phyloP scores from a whole-genome alignment of 2,888 invertebrate species.

The Plagiodera versicolora region DNA sequence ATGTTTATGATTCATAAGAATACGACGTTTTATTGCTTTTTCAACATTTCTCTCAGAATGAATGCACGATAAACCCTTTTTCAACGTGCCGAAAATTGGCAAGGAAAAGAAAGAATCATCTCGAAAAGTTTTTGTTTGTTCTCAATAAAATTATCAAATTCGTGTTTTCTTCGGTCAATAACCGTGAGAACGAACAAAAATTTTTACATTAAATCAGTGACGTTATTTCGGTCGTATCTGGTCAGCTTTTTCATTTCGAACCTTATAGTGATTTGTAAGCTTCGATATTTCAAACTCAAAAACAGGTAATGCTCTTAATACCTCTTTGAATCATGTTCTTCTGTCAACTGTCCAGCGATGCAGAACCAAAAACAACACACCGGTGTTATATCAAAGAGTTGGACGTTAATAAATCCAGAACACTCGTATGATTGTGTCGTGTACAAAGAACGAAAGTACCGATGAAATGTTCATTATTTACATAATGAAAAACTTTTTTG shows the following conservation, averaged over 20 bases:
- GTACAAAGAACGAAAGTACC: conserved; percentile 3
- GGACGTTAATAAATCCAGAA: conserved; percentile 2
- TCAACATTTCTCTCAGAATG: too few relatives aligned
- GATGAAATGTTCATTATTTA: neutral
- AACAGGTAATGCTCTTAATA: conserved; percentile 5
- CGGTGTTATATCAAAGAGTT: conserved; percentile 18
- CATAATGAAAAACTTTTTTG: neutral
- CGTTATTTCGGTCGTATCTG: too few relatives aligned
- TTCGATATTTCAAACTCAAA: conserved; percentile 10
- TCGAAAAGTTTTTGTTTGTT: too few relatives aligned
- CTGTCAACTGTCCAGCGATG: conserved; percentile 14
- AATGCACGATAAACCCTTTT: too few relatives aligned
- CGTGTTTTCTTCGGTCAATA: too few relatives aligned
- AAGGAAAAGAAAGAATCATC: too few relatives aligned
- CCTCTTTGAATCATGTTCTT: conserved; percentile 11
- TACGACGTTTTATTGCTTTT: too few relatives aligned
- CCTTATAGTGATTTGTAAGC: neutral
- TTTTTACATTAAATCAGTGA: too few relatives aligned
- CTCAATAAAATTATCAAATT: too few relatives aligned
- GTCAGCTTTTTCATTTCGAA: neutral
- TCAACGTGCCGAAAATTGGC: too few relatives aligned
- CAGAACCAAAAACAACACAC: conserved; percentile 12
- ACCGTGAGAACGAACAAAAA: too few relatives aligned
- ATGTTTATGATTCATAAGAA: too few relatives aligned
- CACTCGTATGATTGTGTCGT: conserved; percentile 1